Evolutionary conservation across 64 coral and sea anemone species (phyloP).

Genomic region (Exaiptasia diaphana): DNA sequence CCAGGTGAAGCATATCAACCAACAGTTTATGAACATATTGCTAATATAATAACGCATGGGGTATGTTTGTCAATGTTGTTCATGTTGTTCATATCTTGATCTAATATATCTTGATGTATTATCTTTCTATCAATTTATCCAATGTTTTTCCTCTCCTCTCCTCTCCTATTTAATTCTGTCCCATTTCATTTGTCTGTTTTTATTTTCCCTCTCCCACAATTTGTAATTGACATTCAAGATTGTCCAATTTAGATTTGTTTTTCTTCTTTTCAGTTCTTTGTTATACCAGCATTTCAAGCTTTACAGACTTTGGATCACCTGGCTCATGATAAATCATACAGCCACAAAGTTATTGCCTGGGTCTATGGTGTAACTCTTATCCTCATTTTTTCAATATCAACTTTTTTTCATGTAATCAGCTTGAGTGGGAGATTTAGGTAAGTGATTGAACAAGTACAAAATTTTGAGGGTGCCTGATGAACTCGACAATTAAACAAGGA

Average conservation of each 20-base stretch:
- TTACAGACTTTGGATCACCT: conserved; percentile 5
- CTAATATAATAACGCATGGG: conserved; percentile 89
- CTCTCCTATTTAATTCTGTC: too few relatives aligned
- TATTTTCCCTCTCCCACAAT: too few relatives aligned
- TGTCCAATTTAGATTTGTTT: too few relatives aligned
- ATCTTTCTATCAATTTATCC: too few relatives aligned
- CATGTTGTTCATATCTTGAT: background rate
- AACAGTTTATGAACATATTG: conserved; percentile 79
- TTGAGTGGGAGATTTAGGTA: conserved; percentile 69
- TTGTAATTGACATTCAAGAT: too few relatives aligned
- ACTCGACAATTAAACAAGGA: too few relatives aligned
- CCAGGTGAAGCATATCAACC: conserved; percentile 80
- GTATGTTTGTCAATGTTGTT: too few relatives aligned
- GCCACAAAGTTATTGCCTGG: conserved; percentile 65
- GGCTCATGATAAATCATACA: conserved; percentile 38
- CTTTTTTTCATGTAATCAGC: conserved; percentile 79
- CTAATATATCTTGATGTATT: background rate
- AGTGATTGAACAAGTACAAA: background rate
- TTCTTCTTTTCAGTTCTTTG: conserved; percentile 67
- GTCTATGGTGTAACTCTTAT: conserved; percentile 78
- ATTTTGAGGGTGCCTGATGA: too few relatives aligned
- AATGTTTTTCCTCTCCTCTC: too few relatives aligned
- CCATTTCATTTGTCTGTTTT: too few relatives aligned
- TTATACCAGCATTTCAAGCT: conserved; percentile 65
- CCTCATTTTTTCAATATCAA: conserved; percentile 72